Evolutionary conservation across 2,797 vertebrate genomes (phyloP), one percentile per base, ranked within the genome.

Genomic region (Taenioides sp.): DNA sequence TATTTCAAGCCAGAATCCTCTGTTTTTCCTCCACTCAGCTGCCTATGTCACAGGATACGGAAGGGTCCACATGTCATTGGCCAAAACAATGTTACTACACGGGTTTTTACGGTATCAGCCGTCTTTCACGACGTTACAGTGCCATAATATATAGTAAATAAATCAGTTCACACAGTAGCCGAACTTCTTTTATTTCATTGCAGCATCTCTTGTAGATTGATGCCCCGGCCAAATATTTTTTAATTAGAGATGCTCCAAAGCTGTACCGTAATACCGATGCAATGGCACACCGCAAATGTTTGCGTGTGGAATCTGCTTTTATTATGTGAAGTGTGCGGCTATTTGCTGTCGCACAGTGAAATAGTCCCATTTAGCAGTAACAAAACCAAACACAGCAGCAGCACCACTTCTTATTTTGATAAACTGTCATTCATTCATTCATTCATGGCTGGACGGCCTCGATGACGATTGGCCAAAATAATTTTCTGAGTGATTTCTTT

Each of bases 361-460:
- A 7, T 22, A 47, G 2, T 16, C 43, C 0, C 43, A 14, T 54
- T n/a, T n/a, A 22, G 52, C 9, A 10, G 14, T 2, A 0, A 0
- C 4, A 73, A 61, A 77, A 88, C 61, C 66, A 2, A 86, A 54
- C 69, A n/a, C 57, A 71, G 34, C n/a, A 1, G 3, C n/a, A 20
- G 7, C 34, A 9, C 2, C 34, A 10, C 9, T 1, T 1, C 2
- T 1, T 11, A 2, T 14, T 2, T 0, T 57, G 20, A 27, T 60
- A 4, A 74, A 60, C 71, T 25, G 37, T 28, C 5, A 59, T 0
- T 4, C 11, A 63, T 2, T 23, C 5, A 86, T 90, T 31, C 28
- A 31, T 31, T 31, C 28, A 31, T 86, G 84, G 86, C 58, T 70
- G 74, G 1, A 4, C 25, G 17, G 25, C 5, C 16, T 27, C 22